These are phyloP conservation scores for Musca domestica DNA, from an alignment of 1,140 invertebrate genomes.

Conservation along the genomic window DNA sequence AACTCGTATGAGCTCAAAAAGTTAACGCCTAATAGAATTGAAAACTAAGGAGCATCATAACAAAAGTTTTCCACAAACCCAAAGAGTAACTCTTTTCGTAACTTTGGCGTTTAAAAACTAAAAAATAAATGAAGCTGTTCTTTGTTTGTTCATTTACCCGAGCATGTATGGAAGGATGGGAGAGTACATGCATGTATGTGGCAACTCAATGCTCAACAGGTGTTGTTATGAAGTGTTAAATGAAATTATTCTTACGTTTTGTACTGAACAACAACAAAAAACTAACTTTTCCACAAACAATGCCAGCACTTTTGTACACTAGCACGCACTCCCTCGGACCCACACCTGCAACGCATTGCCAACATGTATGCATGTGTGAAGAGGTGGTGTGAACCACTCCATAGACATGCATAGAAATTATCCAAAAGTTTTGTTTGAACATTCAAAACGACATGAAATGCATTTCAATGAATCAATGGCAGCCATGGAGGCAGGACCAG, in stretches of 20 bases:
- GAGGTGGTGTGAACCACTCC: too few relatives aligned
- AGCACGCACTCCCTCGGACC: not conserved
- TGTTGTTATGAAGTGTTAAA: constrained; percentile 8
- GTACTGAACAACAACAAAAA: not conserved
- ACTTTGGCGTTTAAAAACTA: not conserved
- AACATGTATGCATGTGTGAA: too few relatives aligned
- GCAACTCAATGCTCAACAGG: constrained; percentile 1
- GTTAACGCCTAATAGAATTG: not conserved
- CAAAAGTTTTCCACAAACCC: not conserved
- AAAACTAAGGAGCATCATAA: not conserved
- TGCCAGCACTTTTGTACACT: not conserved
- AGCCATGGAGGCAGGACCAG: too few relatives aligned
- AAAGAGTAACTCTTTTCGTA: not conserved
- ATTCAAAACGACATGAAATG: too few relatives aligned
- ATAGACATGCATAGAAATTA: too few relatives aligned
- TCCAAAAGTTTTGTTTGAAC: too few relatives aligned
- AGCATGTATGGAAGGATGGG: not conserved
- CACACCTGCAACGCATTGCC: not conserved
- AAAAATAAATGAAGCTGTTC: not conserved
- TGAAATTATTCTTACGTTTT: constrained; percentile 11
- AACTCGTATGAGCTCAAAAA: too few relatives aligned
- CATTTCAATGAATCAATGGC: too few relatives aligned
- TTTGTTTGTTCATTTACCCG: not conserved
- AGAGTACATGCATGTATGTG: not conserved
- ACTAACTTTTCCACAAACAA: not conserved